Conservation (phyloP, 2,888 invertebrate species). For the Mythimna vitellina region DNA sequence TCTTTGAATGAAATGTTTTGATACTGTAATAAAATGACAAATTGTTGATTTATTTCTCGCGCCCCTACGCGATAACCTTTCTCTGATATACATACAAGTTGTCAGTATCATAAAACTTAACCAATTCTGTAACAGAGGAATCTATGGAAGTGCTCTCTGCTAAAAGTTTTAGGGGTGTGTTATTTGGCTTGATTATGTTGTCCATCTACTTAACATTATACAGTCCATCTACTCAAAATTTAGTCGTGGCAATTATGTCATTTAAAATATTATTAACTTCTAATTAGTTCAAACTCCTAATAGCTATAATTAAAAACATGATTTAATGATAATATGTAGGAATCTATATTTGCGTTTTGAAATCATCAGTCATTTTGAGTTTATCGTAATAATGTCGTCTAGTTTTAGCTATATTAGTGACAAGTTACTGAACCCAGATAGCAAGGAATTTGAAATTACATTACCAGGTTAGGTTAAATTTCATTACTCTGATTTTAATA, state of each 20-base stretch:
- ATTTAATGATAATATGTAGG: neutral
- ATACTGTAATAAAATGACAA: constrained; percentile 20
- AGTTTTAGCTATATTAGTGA: neutral
- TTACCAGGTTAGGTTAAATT: neutral
- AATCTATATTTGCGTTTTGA: neutral
- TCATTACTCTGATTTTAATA: too few relatives aligned
- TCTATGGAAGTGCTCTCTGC: constrained; percentile 6
- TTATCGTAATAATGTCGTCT: neutral
- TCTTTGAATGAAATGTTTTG: neutral
- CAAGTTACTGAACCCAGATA: neutral
- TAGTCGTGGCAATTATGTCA: neutral
- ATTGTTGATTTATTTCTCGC: constrained; percentile 56
- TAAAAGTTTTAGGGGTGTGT: neutral
- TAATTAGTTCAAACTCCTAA: neutral
- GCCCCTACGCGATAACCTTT: constrained; percentile 55
- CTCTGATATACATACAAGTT: constrained; percentile 27
- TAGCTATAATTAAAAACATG: neutral
- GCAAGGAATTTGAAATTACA: neutral
- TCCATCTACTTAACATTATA: too few relatives aligned
- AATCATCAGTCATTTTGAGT: neutral
- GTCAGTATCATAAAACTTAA: constrained; percentile 39
- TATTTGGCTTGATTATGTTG: neutral
- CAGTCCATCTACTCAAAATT: neutral
- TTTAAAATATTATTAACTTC: neutral
- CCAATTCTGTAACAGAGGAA: constrained; percentile 44